These are phyloP conservation scores for Rhagophthalmus giganteus DNA, from an alignment of 2,888 invertebrate genomes.

Conservation along the genomic window DNA sequence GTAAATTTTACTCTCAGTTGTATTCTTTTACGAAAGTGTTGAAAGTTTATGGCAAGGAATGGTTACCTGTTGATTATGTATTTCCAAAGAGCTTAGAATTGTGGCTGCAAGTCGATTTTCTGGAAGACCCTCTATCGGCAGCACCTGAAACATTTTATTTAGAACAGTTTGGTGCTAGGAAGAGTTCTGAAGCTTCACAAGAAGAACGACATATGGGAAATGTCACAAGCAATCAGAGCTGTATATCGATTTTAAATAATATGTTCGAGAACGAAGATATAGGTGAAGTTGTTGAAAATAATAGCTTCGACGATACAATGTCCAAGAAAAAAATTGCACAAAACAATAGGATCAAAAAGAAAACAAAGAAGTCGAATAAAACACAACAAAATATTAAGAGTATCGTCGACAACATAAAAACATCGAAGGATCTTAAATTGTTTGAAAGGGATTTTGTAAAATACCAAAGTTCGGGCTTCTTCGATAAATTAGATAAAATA, in stretches of 20 bases:
- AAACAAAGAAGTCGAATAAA: neutral
- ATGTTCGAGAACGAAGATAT: neutral
- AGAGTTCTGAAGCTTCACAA: no score
- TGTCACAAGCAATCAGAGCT: no score
- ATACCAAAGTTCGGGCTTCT: no score
- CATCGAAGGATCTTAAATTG: neutral
- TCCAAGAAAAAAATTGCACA: no score
- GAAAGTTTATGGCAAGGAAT: constrained; percentile 45
- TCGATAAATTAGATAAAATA: neutral
- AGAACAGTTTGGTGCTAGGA: neutral
- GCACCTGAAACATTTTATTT: neutral
- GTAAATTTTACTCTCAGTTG: constrained; percentile 53
- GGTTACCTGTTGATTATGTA: constrained; percentile 52
- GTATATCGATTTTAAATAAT: no score
- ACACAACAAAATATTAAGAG: neutral
- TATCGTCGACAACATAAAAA: neutral
- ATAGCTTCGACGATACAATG: no score
- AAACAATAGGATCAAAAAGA: neutral
- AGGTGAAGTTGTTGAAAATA: neutral
- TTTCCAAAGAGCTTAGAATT: constrained; percentile 52
- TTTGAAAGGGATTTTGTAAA: neutral
- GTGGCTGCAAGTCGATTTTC: constrained; percentile 55
- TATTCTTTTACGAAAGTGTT: constrained; percentile 47
- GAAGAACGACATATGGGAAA: neutral
- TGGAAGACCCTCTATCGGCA: constrained; percentile 33